Evolutionary conservation across 2,888 invertebrate genomes (phyloP).

Genomic region (Brachypterus glaber): DNA sequence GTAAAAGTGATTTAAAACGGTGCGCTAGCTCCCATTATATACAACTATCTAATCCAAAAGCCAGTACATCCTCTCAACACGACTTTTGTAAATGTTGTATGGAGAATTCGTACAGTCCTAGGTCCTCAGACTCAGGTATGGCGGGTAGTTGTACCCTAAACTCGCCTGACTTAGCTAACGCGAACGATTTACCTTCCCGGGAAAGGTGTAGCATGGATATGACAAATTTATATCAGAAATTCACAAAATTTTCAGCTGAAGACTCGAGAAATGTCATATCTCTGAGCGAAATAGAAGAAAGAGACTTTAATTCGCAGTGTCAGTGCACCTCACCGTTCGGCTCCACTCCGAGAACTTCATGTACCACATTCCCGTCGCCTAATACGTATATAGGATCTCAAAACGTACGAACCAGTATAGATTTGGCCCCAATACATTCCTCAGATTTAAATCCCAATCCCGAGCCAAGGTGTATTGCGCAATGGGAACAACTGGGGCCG

Average conservation of each 20-base stretch:
- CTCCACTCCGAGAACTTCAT: constrained; percentile 60
- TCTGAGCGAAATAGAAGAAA: constrained; percentile 46
- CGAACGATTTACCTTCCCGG: constrained; percentile 25
- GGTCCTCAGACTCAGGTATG: constrained; percentile 77
- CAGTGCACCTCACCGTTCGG: constrained; percentile 65
- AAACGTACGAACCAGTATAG: constrained; percentile 44
- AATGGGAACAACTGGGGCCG: constrained; percentile 24
- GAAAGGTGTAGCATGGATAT: constrained; percentile 30
- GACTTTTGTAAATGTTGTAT: constrained; percentile 31
- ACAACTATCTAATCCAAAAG: constrained; percentile 21
- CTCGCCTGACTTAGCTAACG: constrained; percentile 52
- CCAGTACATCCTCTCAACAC: constrained; percentile 16
- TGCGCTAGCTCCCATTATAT: constrained; percentile 46
- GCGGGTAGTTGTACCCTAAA: constrained; percentile 72
- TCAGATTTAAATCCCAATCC: constrained; percentile 18
- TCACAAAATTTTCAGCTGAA: constrained; percentile 20
- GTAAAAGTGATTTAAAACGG: constrained; percentile 29
- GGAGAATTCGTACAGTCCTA: constrained; percentile 50
- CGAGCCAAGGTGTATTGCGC: constrained; percentile 9
- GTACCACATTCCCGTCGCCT: constrained; percentile 50
- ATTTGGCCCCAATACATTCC: constrained; percentile 43
- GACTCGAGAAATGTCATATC: constrained; percentile 37
- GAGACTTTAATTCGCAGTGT: constrained; percentile 59
- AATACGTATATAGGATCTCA: constrained; percentile 44
- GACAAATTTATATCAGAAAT: constrained; percentile 27